phyloP scores from a whole-genome alignment of 2,797 vertebrate species.

The Lithobates sylvaticus region DNA sequence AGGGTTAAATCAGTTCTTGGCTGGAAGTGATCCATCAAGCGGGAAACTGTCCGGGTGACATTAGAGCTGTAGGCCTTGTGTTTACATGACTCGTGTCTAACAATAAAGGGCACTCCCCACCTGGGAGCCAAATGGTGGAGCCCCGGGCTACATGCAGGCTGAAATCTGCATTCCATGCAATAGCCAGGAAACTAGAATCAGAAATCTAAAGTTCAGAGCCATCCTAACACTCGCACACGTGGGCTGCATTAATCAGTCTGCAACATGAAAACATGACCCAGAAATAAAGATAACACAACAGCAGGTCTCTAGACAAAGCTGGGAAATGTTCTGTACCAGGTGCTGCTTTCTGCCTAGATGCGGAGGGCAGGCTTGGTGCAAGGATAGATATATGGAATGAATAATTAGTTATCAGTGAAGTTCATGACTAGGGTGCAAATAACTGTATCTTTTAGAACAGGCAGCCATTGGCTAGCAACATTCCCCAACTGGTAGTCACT shows the following conservation, averaged over 20 bases:
- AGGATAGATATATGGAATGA: no score
- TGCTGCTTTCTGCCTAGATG: background rate
- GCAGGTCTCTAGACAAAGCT: background rate
- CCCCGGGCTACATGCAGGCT: background rate
- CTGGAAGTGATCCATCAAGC: background rate
- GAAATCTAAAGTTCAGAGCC: background rate
- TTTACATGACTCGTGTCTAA: slow-evolving; percentile 8
- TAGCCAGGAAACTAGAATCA: background rate
- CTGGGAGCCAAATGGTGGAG: slow-evolving; percentile 45
- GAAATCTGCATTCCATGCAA: slow-evolving; percentile 35
- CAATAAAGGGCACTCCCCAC: slow-evolving; percentile 1
- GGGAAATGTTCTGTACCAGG: background rate
- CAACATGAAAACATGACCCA: slow-evolving; percentile 6
- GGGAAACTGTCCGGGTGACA: background rate
- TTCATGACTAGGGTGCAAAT: no score
- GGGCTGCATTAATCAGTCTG: background rate
- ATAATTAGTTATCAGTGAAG: no score
- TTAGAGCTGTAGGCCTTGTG: background rate
- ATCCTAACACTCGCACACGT: background rate
- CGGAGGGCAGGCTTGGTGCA: no score
- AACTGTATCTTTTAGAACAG: no score
- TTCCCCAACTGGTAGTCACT: no score
- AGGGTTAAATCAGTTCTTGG: background rate
- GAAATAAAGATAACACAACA: background rate
- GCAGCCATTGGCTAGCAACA: no score